phyloP scores from a whole-genome alignment of 2,113 vertebrate species.

The Corydoras maculifer region DNA sequence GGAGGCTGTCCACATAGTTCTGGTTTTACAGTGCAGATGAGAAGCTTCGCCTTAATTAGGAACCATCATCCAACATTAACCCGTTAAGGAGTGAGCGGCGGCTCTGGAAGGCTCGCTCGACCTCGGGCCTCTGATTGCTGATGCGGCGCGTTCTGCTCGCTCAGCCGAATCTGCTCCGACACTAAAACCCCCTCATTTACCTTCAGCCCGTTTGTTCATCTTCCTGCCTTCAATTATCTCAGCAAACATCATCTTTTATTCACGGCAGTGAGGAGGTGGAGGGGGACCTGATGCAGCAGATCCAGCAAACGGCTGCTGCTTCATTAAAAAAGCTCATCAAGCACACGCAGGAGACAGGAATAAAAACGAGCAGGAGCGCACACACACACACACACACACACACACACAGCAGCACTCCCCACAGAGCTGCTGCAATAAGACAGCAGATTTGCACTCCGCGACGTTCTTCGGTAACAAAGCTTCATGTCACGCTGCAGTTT shows the following conservation, averaged over 20 bases:
- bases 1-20: too few species aligned
- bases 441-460: too few species aligned
- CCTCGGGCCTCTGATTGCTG: background rate
- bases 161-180: conserved; percentile 8
- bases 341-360: conserved; percentile 22
- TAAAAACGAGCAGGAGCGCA: background rate
- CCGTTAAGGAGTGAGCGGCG: too few species aligned
- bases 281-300: conserved; percentile 31
- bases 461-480: too few species aligned
- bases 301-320: conserved; percentile 20
- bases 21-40: too few species aligned
- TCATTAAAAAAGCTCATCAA: conserved; percentile 37
- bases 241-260: conserved; percentile 35
- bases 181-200: background rate
- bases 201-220: background rate
- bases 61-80: too few species aligned
- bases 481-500: too few species aligned
- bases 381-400: too few species aligned
- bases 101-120: too few species aligned
- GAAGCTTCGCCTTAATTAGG: too few species aligned
- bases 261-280: conserved; percentile 19
- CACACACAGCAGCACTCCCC: too few species aligned
- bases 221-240: conserved; percentile 24
- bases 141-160: conserved; percentile 4
- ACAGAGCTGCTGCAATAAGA: too few species aligned